phyloP scores from a whole-genome alignment of 1,140 invertebrate genomes.

The Lineus longissimus region DNA sequence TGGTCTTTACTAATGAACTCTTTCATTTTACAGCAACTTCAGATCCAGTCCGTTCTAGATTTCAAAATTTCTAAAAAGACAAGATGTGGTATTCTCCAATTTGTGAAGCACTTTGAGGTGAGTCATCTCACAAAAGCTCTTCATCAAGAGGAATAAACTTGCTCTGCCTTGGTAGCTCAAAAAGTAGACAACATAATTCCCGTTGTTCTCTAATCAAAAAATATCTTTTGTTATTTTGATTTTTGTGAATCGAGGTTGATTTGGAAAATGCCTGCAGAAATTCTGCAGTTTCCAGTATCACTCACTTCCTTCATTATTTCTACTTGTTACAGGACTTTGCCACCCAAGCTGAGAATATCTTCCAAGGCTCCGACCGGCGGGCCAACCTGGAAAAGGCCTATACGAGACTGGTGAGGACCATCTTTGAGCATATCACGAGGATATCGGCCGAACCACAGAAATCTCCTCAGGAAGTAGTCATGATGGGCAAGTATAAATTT shows the following conservation, averaged over 20 bases:
- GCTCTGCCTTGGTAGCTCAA: no score
- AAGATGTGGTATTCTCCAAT: conserved; percentile 88
- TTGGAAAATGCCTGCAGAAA: no score
- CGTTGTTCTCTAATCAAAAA: no score
- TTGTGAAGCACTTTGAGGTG: conserved; percentile 84
- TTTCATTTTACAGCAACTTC: conserved; percentile 62
- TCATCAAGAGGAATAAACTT: no score
- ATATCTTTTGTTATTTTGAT: no score
- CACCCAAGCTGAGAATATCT: conserved; percentile 79
- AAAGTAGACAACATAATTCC: no score
- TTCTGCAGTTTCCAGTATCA: no score
- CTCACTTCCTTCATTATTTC: neutral
- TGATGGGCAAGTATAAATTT: conserved; percentile 68
- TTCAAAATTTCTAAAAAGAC: conserved; percentile 65
- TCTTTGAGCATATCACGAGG: conserved; percentile 78
- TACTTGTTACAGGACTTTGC: conserved; percentile 69
- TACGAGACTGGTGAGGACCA: conserved; percentile 73
- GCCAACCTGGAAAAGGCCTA: conserved; percentile 98
- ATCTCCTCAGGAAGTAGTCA: conserved; percentile 89
- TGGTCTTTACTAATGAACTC: no score
- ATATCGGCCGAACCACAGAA: conserved; percentile 84
- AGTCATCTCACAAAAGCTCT: no score
- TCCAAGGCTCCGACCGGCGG: conserved; percentile 79
- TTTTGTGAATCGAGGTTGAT: no score
- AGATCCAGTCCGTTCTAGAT: conserved; percentile 78